Evolutionary conservation across 2,113 vertebrate species (phyloP).

Genomic region (Pseudolaguvia tuberculata): DNA sequence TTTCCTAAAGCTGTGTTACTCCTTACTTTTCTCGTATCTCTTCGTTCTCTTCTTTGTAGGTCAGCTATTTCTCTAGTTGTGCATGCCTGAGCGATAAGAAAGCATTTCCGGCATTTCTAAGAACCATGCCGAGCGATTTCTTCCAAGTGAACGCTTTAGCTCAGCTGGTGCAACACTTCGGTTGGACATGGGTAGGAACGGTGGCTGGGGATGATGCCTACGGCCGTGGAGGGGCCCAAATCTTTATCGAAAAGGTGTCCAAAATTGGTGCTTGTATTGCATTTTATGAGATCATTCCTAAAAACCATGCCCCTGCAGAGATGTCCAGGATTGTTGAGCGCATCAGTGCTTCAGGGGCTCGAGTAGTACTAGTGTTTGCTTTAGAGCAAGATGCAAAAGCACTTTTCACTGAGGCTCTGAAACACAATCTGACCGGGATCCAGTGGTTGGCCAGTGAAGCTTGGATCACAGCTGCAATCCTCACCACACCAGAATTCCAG

Average conservation of each 20-base stretch:
- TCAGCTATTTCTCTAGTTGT: conserved; percentile 77
- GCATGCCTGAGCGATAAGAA: conserved; percentile 72
- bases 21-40: neutral
- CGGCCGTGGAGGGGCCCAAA: conserved; percentile 68
- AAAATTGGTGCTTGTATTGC: conserved; percentile 65
- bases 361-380: conserved; percentile 71
- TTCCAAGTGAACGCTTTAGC: conserved; percentile 72
- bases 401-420: conserved; percentile 64
- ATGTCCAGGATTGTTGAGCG: conserved; percentile 63
- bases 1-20: no score
- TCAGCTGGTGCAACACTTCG: conserved; percentile 71
- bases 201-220: conserved; percentile 73
- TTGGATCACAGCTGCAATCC: conserved; percentile 71
- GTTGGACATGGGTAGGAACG: conserved; percentile 75
- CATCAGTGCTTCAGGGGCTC: conserved; percentile 63
- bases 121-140: conserved; percentile 74
- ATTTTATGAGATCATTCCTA: conserved; percentile 69
- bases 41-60: conserved; percentile 49
- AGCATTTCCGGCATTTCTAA: conserved; percentile 70
- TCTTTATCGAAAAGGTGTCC: conserved; percentile 63
- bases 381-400: conserved; percentile 70
- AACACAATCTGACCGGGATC: conserved; percentile 63
- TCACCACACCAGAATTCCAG: conserved; percentile 63
- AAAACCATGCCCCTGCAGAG: conserved; percentile 56
- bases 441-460: conserved; percentile 76